These are phyloP conservation scores for Osmoderma eremita DNA, from an alignment of 2,888 invertebrate genomes.

Conservation along the genomic window DNA sequence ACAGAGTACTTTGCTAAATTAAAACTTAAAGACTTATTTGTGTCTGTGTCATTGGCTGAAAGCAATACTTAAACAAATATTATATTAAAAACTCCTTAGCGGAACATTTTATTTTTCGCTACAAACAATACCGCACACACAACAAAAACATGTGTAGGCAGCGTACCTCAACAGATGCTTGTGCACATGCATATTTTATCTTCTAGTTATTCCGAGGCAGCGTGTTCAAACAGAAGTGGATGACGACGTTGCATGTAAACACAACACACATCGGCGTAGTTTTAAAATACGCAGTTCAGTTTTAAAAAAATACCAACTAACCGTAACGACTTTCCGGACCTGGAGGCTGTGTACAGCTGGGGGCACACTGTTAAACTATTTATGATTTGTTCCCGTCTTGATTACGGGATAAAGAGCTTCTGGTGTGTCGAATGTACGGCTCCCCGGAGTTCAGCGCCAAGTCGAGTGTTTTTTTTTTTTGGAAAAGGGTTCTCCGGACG, in stretches of 20 bases:
- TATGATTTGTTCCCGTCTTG: slow-evolving; percentile 31
- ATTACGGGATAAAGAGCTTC: slow-evolving; percentile 30
- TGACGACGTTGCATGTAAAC: slow-evolving; percentile 13
- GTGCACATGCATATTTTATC: slow-evolving; percentile 11
- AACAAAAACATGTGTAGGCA: not conserved
- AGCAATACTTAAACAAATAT: too few species aligned
- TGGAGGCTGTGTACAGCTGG: slow-evolving; percentile 20
- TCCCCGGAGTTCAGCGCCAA: slow-evolving; percentile 32
- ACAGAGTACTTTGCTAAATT: too few species aligned
- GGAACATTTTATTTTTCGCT: too few species aligned
- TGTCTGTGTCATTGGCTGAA: too few species aligned
- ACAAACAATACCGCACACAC: too few species aligned
- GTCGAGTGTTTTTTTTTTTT: slow-evolving; percentile 17
- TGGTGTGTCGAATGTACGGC: slow-evolving; percentile 23
- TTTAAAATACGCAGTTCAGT: slow-evolving; percentile 27
- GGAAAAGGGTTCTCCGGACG: slow-evolving; percentile 19
- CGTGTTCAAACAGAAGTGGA: slow-evolving; percentile 21
- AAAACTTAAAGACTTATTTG: too few species aligned
- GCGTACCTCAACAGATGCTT: not conserved
- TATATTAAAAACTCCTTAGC: too few species aligned
- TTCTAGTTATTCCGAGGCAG: slow-evolving; percentile 9
- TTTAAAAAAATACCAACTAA: slow-evolving; percentile 16
- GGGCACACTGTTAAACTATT: slow-evolving; percentile 28
- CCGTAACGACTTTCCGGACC: slow-evolving; percentile 26
- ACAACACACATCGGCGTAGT: slow-evolving; percentile 21